These are phyloP conservation scores for Dilophus febrilis DNA, from an alignment of 2,888 invertebrate genomes.

Conservation along the genomic window DNA sequence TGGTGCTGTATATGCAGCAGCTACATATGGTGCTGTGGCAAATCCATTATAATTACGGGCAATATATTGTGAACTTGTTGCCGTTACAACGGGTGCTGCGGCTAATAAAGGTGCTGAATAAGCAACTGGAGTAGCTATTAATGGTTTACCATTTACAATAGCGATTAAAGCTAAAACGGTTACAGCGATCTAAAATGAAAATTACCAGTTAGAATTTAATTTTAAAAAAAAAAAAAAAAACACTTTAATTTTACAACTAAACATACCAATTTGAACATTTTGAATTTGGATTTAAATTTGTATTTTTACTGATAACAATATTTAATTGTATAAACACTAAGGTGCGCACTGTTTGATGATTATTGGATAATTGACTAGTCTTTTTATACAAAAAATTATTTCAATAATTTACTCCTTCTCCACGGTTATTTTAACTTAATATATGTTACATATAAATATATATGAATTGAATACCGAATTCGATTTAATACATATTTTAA, in stretches of 20 bases:
- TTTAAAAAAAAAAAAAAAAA: background rate
- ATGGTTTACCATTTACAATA: background rate
- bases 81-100: slow-evolving; percentile 25
- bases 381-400: no score
- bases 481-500: no score
- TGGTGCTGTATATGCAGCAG: slow-evolving; percentile 11
- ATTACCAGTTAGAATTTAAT: no score
- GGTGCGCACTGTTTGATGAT: no score
- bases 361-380: no score
- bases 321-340: no score
- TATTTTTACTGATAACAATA: background rate
- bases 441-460: no score
- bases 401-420: no score
- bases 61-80: slow-evolving; percentile 36
- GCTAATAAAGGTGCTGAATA: slow-evolving; percentile 10
- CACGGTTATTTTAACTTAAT: no score
- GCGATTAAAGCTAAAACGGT: no score
- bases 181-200: no score
- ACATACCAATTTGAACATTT: slow-evolving; percentile 25
- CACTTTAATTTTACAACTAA: slow-evolving; percentile 10
- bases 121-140: slow-evolving; percentile 3
- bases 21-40: slow-evolving; percentile 18
- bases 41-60: slow-evolving; percentile 34
- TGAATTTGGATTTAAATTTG: slow-evolving; percentile 2
- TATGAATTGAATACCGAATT: no score